phyloP scores from a whole-genome alignment of 2,888 invertebrate genomes.

The Calliscelio sp. region DNA sequence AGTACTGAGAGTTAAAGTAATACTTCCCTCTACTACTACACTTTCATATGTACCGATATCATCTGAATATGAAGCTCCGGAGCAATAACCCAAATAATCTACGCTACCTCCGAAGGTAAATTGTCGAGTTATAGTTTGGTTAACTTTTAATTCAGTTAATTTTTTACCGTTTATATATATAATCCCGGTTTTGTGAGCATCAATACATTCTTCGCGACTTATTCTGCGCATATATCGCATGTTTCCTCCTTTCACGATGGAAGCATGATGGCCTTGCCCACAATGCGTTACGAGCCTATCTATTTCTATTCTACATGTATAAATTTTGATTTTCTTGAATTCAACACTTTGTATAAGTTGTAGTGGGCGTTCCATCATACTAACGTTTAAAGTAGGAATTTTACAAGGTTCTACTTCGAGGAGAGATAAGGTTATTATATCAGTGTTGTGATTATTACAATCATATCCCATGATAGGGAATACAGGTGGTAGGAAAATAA shows the following conservation, averaged over 20 bases:
- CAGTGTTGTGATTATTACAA: not conserved
- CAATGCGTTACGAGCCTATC: constrained; percentile 6
- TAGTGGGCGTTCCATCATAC: not conserved
- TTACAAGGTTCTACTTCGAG: constrained; percentile 1
- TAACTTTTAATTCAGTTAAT: not conserved
- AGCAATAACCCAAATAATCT: not conserved
- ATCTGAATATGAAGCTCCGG: not conserved
- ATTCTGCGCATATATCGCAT: not conserved
- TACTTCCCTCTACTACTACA: not conserved
- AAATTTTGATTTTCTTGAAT: not conserved
- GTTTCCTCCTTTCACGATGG: not conserved
- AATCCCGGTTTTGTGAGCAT: not conserved
- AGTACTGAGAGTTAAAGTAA: not conserved
- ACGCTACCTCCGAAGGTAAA: not conserved
- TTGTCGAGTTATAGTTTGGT: not conserved
- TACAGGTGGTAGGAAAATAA: not conserved
- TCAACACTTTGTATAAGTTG: constrained; percentile 22
- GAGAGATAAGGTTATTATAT: constrained; percentile 8
- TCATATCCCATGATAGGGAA: constrained; percentile 4
- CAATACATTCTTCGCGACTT: constrained; percentile 2
- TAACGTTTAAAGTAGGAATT: constrained; percentile 1
- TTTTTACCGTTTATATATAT: not conserved
- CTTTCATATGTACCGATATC: not conserved
- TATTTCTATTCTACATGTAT: constrained; percentile 2
- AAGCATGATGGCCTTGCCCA: constrained; percentile 10